phyloP scores from a whole-genome alignment of 2,113 vertebrate genomes.

The Malurus alboscapulatus region DNA sequence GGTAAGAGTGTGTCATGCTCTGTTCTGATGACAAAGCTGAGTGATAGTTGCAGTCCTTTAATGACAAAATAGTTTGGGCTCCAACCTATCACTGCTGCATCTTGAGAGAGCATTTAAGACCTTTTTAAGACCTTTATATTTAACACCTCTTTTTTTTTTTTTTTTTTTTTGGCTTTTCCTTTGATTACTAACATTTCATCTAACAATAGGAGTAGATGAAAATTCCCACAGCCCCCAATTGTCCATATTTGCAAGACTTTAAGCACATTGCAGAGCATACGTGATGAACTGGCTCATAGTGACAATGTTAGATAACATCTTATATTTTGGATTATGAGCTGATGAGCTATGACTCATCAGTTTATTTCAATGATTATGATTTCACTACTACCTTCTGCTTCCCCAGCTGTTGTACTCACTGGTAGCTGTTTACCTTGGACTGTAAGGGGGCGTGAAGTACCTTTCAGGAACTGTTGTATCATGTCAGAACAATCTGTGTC shows the following conservation, averaged over 20 bases:
- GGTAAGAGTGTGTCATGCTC: neutral
- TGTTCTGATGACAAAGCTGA: neutral
- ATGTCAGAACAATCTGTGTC: neutral
- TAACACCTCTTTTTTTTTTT: neutral
- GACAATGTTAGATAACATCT: neutral
- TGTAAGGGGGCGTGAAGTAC: neutral
- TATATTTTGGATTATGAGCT: neutral
- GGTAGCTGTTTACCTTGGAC: neutral
- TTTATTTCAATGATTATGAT: conserved; percentile 27
- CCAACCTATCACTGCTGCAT: neutral
- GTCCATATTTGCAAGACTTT: neutral
- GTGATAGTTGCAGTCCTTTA: neutral
- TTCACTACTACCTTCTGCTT: neutral
- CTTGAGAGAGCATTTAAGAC: neutral
- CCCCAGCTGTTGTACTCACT: neutral
- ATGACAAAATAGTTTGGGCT: neutral
- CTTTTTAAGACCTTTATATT: neutral
- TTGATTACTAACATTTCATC: neutral
- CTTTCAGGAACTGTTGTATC: neutral
- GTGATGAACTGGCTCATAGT: neutral
- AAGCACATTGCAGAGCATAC: neutral
- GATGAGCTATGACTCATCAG: neutral
- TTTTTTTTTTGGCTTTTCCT: neutral
- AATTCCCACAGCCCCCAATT: neutral
- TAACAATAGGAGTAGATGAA: neutral